Conservation (phyloP, 2,797 vertebrate genomes). For the Sarcophilus harrisii region DNA sequence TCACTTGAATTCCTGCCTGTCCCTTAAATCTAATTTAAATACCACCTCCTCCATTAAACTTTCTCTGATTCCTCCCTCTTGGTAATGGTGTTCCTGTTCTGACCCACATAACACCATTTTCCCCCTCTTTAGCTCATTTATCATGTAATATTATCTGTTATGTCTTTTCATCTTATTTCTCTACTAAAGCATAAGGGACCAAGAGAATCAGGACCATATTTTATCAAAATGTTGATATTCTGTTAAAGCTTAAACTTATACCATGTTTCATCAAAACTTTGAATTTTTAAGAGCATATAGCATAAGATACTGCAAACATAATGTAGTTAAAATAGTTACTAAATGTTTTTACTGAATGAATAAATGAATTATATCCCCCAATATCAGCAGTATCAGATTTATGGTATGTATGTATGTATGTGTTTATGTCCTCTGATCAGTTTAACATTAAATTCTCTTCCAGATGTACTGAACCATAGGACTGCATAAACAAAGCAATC, state of each 20-base stretch:
- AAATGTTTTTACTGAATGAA: background rate
- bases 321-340: background rate
- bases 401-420: background rate
- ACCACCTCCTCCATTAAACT: background rate
- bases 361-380: background rate
- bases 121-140: background rate
- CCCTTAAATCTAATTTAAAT: background rate
- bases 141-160: background rate
- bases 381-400: background rate
- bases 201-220: background rate
- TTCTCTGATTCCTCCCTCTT: background rate
- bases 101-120: background rate
- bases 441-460: background rate
- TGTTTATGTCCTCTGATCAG: background rate
- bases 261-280: background rate
- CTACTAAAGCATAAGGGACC: background rate
- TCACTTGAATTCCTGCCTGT: background rate
- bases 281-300: background rate
- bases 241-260: background rate
- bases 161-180: background rate
- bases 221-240: background rate
- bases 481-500: background rate
- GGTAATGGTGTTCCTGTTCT: background rate
- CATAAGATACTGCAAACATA: background rate
- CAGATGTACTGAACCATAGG: background rate